A percentile compares a stretch with the other conserved stretches of the same genome.
Evolutionary conservation across 2,797 vertebrate genomes (phyloP).

Genomic region (Mormyrus hasselquistii): DNA sequence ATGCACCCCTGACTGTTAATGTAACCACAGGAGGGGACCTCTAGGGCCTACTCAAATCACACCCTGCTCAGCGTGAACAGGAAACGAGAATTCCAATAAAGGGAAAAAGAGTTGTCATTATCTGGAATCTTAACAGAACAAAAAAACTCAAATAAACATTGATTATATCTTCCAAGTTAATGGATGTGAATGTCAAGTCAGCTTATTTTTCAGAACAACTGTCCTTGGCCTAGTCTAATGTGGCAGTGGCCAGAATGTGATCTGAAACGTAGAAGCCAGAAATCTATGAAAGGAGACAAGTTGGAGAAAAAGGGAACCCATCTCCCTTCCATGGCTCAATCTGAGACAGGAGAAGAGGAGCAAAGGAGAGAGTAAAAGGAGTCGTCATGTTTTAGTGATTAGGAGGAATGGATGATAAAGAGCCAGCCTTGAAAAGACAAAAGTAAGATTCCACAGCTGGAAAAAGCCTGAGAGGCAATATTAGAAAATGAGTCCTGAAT

Average conservation of each 20-base stretch:
- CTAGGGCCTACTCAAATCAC: slow-evolving; percentile 18
- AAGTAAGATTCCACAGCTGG: neutral
- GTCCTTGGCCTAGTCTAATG: neutral
- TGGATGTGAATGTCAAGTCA: slow-evolving; percentile 4
- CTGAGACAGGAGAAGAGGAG: neutral
- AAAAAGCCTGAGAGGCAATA: neutral
- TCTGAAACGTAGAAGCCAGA: neutral
- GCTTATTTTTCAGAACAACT: slow-evolving; percentile 13
- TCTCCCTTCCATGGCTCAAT: neutral
- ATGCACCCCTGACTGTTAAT: slow-evolving; percentile 18
- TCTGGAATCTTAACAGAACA: slow-evolving; percentile 27
- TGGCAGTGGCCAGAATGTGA: neutral
- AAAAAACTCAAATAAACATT: slow-evolving; percentile 25
- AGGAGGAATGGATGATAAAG: neutral
- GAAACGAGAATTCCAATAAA: slow-evolving; percentile 27
- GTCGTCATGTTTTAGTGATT: neutral
- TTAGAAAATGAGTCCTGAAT: neutral
- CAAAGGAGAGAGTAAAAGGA: neutral
- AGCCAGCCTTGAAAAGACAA: neutral
- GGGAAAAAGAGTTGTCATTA: slow-evolving; percentile 37
- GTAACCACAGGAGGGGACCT: slow-evolving; percentile 11
- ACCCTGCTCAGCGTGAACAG: slow-evolving; percentile 7
- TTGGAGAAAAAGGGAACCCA: neutral
- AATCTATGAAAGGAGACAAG: neutral
- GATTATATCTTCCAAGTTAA: slow-evolving; percentile 17